phyloP scores from a whole-genome alignment of 2,113 vertebrate genomes.

The Hoplias malabaricus region DNA sequence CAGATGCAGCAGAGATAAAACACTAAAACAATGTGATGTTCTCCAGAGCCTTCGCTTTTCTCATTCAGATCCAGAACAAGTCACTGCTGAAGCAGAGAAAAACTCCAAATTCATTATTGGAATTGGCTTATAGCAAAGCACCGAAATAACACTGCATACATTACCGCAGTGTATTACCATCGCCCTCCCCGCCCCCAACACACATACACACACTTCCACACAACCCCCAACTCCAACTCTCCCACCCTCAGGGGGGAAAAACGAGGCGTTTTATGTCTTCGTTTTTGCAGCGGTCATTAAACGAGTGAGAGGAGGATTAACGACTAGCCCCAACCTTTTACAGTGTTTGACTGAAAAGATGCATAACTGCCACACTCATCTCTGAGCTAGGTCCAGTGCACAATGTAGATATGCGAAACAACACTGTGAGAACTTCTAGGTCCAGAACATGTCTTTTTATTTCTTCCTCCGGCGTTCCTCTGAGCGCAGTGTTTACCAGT shows the following conservation, averaged over 20 bases:
- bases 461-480: constrained; percentile 24
- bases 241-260: background rate
- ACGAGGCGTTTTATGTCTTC: constrained; percentile 38
- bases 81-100: background rate
- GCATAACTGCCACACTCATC: constrained; percentile 40
- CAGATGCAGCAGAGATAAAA: too few species aligned
- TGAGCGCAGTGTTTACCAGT: constrained; percentile 32
- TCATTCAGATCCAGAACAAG: background rate
- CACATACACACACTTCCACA: background rate
- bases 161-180: constrained; percentile 13
- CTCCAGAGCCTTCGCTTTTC: background rate
- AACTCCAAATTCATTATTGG: background rate
- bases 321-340: constrained; percentile 51
- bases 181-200: constrained; percentile 6
- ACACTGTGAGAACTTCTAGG: constrained; percentile 35
- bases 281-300: constrained; percentile 59
- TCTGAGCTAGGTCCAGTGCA: background rate
- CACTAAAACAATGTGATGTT: too few species aligned
- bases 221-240: constrained; percentile 32
- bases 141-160: background rate
- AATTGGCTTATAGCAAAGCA: background rate
- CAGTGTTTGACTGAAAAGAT: constrained; percentile 59
- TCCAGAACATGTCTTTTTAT: constrained; percentile 38
- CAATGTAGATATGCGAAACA: constrained; percentile 36
- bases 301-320: constrained; percentile 57